These are phyloP conservation scores for Drosophila mulleri DNA, from an alignment of 2,888 invertebrate genomes.

Conservation along the genomic window DNA sequence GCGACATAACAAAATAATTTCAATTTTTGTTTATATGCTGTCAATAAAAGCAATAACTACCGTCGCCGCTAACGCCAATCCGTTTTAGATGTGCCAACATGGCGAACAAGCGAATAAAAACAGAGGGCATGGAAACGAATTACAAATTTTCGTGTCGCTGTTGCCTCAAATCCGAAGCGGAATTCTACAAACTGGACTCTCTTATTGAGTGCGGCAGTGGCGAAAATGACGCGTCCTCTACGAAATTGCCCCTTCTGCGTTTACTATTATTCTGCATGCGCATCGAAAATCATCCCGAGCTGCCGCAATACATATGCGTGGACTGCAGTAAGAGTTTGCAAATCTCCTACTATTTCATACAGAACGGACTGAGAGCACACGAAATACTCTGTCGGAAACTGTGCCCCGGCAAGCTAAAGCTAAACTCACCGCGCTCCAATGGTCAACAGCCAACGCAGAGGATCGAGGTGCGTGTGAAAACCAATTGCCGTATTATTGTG, in stretches of 20 bases:
- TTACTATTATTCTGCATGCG: constrained; percentile 74
- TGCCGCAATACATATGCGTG: constrained; percentile 74
- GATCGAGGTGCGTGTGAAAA: constrained; percentile 31
- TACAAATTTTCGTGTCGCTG: constrained; percentile 78
- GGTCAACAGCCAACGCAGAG: constrained; percentile 28
- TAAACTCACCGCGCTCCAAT: constrained; percentile 16
- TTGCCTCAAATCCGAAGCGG: constrained; percentile 76
- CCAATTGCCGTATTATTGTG: background rate
- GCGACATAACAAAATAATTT: constrained; percentile 17
- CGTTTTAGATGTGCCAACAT: constrained; percentile 46
- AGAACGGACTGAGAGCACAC: constrained; percentile 76
- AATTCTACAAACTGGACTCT: constrained; percentile 75
- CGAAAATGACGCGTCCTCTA: constrained; percentile 28
- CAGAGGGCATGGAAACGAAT: constrained; percentile 48
- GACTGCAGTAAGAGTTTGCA: constrained; percentile 77
- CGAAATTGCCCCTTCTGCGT: constrained; percentile 67
- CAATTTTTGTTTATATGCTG: constrained; percentile 21
- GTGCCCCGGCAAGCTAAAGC: constrained; percentile 42
- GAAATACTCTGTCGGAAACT: constrained; percentile 72
- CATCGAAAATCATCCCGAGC: constrained; percentile 62
- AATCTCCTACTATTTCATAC: constrained; percentile 76
- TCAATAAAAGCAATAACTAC: constrained; percentile 5
- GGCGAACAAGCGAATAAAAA: constrained; percentile 52
- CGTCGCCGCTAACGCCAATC: background rate
- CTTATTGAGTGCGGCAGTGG: constrained; percentile 41